Evolutionary conservation across 2,888 invertebrate genomes (phyloP).

Genomic region (Coelinius sp.): DNA sequence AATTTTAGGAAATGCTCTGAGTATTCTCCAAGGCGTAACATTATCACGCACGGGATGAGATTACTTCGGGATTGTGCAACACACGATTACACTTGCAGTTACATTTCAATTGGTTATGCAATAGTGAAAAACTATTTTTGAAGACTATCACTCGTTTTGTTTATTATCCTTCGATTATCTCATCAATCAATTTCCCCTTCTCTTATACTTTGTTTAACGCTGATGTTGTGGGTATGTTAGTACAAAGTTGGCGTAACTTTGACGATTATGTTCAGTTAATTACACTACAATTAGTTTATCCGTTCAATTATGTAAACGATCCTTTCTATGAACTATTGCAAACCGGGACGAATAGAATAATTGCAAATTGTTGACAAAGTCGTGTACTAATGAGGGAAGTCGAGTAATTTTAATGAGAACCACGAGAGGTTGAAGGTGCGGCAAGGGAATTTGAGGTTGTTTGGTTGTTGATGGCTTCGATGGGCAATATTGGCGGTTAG

Average conservation of each 20-base stretch:
- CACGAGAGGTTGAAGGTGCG: no score
- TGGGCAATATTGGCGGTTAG: no score
- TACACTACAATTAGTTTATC: not conserved
- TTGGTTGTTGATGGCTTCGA: no score
- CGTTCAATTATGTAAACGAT: not conserved
- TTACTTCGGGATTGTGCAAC: conserved; percentile 33
- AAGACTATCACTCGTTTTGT: not conserved
- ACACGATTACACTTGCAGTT: conserved; percentile 18
- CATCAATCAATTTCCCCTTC: not conserved
- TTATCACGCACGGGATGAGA: conserved; percentile 5
- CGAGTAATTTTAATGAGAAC: no score
- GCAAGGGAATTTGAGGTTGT: no score
- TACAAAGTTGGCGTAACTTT: not conserved
- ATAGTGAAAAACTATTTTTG: conserved; percentile 16
- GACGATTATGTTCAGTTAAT: not conserved
- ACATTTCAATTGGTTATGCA: conserved; percentile 35
- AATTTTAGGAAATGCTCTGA: conserved; percentile 43
- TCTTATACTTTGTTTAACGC: not conserved
- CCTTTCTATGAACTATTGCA: no score
- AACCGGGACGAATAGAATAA: no score
- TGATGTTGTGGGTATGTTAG: not conserved
- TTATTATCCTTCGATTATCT: not conserved
- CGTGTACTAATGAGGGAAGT: no score
- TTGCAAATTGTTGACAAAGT: no score
- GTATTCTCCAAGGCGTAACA: not conserved